These are phyloP conservation scores for Pterocles burchelli DNA, from an alignment of 2,113 vertebrate species.

Conservation along the genomic window DNA sequence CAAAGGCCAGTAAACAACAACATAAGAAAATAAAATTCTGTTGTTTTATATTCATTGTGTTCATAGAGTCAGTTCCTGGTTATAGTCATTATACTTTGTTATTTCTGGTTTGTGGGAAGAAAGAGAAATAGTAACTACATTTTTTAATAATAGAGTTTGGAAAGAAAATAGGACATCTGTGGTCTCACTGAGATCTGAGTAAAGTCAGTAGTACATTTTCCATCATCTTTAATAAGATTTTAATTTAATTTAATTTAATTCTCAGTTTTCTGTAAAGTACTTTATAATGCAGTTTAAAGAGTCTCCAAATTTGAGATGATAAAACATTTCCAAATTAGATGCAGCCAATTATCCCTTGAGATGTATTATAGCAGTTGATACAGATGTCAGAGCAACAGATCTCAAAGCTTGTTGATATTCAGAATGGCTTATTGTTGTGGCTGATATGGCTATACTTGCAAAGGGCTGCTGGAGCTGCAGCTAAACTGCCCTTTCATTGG, in stretches of 20 bases:
- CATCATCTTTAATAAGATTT: conserved; percentile 13
- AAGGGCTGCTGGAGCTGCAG: neutral
- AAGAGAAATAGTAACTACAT: neutral
- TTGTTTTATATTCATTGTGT: neutral
- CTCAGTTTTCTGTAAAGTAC: neutral
- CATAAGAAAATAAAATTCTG: neutral
- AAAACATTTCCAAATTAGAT: neutral
- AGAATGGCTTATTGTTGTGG: neutral
- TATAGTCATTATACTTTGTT: neutral
- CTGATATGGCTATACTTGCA: neutral
- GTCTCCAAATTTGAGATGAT: neutral
- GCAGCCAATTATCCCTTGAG: neutral
- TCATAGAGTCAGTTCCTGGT: neutral
- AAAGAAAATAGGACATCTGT: neutral
- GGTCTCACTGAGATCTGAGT: neutral
- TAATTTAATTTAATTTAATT: neutral
- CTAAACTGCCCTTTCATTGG: neutral
- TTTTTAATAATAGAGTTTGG: neutral
- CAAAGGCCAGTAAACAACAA: neutral
- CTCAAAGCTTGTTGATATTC: neutral
- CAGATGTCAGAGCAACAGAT: neutral
- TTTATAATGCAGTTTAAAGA: neutral
- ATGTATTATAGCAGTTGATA: neutral
- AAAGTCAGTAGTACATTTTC: neutral
- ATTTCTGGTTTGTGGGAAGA: conserved; percentile 3